These are phyloP conservation scores for Camptogramma bilineatum DNA, from an alignment of 2,888 invertebrate species.

Conservation along the genomic window DNA sequence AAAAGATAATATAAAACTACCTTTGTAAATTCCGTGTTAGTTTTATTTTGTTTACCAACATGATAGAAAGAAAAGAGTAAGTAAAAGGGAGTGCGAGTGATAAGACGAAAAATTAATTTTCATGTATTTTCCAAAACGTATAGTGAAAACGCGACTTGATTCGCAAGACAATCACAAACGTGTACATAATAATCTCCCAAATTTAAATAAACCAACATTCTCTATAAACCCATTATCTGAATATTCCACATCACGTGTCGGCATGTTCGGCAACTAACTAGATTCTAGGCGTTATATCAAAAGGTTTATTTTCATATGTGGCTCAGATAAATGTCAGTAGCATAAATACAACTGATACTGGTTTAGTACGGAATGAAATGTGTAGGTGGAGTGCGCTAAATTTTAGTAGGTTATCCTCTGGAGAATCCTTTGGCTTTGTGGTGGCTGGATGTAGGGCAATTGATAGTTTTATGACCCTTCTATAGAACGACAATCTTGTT, in stretches of 20 bases:
- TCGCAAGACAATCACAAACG: not conserved
- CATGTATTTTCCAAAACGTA: too few species aligned
- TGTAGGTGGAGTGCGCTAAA: constrained; percentile 29
- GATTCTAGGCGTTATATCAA: constrained; percentile 28
- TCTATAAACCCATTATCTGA: constrained; percentile 21
- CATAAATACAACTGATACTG: constrained; percentile 51
- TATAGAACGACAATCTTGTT: not conserved
- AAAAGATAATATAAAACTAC: too few species aligned
- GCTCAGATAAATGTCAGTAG: constrained; percentile 55
- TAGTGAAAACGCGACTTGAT: not conserved
- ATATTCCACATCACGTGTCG: constrained; percentile 29
- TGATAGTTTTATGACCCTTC: not conserved
- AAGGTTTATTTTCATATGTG: constrained; percentile 50
- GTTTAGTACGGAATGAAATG: constrained; percentile 30
- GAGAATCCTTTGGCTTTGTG: constrained; percentile 7
- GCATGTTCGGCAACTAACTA: constrained; percentile 24
- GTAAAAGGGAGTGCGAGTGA: too few species aligned
- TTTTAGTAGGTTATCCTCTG: constrained; percentile 22
- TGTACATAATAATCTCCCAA: not conserved
- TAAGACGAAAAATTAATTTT: too few species aligned
- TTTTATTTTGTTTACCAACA: too few species aligned
- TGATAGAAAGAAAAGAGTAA: too few species aligned
- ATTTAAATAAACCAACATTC: constrained; percentile 15
- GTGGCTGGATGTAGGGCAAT: constrained; percentile 4
- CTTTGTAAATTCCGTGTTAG: too few species aligned